These are phyloP conservation scores for Brevimyrus niger DNA, from an alignment of 2,113 vertebrate genomes.

Conservation along the genomic window DNA sequence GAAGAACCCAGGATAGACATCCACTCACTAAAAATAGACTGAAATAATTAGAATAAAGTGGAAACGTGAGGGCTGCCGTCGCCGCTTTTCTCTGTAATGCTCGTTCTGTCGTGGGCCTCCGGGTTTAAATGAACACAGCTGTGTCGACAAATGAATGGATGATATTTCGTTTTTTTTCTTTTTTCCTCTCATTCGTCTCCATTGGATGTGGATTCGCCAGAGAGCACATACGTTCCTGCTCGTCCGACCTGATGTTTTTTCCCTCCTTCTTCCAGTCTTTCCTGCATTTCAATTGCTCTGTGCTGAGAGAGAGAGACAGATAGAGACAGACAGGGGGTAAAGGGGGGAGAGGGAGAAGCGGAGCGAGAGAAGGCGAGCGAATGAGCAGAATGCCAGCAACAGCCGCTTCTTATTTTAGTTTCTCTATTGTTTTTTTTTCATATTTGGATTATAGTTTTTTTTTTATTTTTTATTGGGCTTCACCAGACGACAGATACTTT, in stretches of 20 bases:
- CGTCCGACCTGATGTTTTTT: neutral
- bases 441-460: conserved; percentile 30
- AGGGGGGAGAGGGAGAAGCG: neutral
- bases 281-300: conserved; percentile 19
- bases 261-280: conserved; percentile 12
- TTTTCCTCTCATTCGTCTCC: conserved; percentile 28
- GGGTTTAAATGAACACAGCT: conserved; percentile 59
- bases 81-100: conserved; percentile 24
- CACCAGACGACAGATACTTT: conserved; percentile 29
- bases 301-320: conserved; percentile 39
- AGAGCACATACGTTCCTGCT: conserved; percentile 32
- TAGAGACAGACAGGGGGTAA: conserved; percentile 18
- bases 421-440: conserved; percentile 9
- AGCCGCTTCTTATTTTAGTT: conserved; percentile 28
- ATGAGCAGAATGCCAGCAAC: conserved; percentile 41
- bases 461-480: conserved; percentile 6
- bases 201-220: conserved; percentile 33
- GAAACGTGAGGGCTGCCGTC: conserved; percentile 30
- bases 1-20: conserved; percentile 39
- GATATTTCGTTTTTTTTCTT: conserved; percentile 48
- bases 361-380: neutral
- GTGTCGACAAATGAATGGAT: conserved; percentile 57
- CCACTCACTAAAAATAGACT: conserved; percentile 42
- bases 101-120: conserved; percentile 49
- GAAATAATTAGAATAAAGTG: conserved; percentile 27